A percentile compares a stretch with the other conserved stretches of the same genome.
These are phyloP conservation scores for Epinotia bilunana DNA, from an alignment of 2,888 invertebrate species.

Conservation along the genomic window DNA sequence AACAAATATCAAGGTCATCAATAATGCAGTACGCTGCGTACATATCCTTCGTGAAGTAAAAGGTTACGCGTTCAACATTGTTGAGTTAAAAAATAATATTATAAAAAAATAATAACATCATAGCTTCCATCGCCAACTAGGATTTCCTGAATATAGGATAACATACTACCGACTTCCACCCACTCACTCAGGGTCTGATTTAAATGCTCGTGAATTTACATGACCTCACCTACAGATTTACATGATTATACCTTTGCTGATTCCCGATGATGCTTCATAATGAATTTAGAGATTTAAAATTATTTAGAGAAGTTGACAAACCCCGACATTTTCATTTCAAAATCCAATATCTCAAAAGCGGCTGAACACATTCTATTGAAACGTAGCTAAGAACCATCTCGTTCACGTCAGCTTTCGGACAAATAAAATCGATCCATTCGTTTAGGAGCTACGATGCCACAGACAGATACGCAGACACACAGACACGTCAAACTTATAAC, in stretches of 20 bases:
- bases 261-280: background rate
- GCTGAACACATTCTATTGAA: too few species aligned
- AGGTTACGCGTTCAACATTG: slow-evolving; percentile 9
- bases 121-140: slow-evolving; percentile 1
- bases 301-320: too few species aligned
- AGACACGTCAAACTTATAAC: too few species aligned
- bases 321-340: too few species aligned
- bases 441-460: too few species aligned
- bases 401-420: too few species aligned
- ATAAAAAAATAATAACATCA: background rate
- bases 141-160: slow-evolving; percentile 25
- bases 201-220: slow-evolving; percentile 15
- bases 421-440: too few species aligned
- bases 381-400: too few species aligned
- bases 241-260: background rate
- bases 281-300: too few species aligned
- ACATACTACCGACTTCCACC: background rate
- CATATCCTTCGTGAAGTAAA: slow-evolving; percentile 22
- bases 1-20: slow-evolving; percentile 44
- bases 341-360: too few species aligned
- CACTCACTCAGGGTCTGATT: slow-evolving; percentile 8
- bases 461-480: too few species aligned
- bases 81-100: background rate
- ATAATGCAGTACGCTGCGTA: slow-evolving; percentile 32
- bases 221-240: slow-evolving; percentile 11